A percentile compares a stretch with the other conserved stretches of the same genome.
phyloP scores from a whole-genome alignment of 2,113 vertebrate genomes.

The Micronycteris hirsuta region DNA sequence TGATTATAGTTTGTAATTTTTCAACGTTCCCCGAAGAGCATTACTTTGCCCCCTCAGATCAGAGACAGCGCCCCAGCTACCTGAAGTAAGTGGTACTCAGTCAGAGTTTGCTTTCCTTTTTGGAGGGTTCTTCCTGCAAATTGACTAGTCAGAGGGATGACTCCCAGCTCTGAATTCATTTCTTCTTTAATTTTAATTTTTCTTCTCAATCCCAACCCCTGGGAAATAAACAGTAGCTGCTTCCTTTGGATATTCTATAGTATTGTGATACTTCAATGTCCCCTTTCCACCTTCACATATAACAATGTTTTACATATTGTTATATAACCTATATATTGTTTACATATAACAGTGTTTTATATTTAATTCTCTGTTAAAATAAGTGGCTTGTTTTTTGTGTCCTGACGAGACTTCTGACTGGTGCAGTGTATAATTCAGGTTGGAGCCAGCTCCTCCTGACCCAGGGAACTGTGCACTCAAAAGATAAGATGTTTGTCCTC shows the following conservation, averaged over 20 bases:
- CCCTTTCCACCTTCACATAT: not conserved
- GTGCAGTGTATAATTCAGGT: not conserved
- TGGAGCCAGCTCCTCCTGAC: not conserved
- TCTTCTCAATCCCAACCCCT: not conserved
- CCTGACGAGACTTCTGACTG: not conserved
- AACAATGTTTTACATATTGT: not conserved
- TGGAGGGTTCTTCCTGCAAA: not conserved
- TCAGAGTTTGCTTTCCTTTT: not conserved
- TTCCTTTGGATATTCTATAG: not conserved
- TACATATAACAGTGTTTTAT: not conserved
- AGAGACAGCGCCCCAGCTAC: not conserved
- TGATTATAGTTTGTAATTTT: not conserved
- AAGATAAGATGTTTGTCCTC: not conserved
- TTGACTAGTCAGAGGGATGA: not conserved
- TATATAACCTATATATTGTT: not conserved
- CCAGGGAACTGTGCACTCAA: not conserved
- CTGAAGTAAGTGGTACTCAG: rapidly evolving
- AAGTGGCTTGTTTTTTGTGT: not conserved
- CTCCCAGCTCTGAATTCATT: not conserved
- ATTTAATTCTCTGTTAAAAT: not conserved
- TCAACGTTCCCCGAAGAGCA: not conserved
- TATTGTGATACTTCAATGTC: too few species aligned
- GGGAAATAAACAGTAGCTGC: not conserved
- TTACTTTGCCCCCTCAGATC: not conserved
- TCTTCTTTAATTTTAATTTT: not conserved